A percentile compares a stretch with the other conserved stretches of the same genome.
phyloP scores from a whole-genome alignment of 92 coral and sea anemone genomes.

The Bergia sp. region DNA sequence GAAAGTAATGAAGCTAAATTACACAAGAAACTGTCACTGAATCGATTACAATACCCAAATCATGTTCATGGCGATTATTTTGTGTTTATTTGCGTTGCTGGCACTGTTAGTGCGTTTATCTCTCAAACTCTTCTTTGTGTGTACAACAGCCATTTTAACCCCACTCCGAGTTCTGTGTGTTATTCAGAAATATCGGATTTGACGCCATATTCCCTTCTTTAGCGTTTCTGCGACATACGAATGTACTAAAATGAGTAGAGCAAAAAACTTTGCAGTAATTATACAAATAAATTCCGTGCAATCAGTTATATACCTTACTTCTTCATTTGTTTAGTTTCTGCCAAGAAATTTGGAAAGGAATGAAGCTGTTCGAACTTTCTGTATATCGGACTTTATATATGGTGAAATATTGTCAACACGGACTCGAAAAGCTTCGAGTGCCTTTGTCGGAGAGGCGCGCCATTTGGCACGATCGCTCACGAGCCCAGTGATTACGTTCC shows the following conservation, averaged over 20 bases:
- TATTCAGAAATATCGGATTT: not conserved
- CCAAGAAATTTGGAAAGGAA: not conserved
- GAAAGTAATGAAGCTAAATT: slow-evolving; percentile 35
- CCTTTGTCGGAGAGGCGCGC: slow-evolving; percentile 20
- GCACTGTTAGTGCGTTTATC: not conserved
- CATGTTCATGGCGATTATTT: slow-evolving; percentile 18
- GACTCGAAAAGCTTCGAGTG: not conserved
- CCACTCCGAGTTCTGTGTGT: not conserved
- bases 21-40: slow-evolving; percentile 24
- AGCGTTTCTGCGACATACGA: slow-evolving; percentile 1
- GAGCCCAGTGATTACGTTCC: slow-evolving; percentile 16
- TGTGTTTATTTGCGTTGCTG: slow-evolving; percentile 30
- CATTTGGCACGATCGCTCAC: not conserved
- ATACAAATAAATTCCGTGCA: not conserved
- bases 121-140: not conserved
- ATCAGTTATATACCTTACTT: not conserved
- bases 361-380: not conserved
- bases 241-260: not conserved
- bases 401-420: slow-evolving; percentile 22
- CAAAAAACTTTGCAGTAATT: not conserved
- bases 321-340: not conserved
- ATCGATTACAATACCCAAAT: slow-evolving; percentile 28
- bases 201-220: not conserved
- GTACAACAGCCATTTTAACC: not conserved
- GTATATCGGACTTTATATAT: slow-evolving; percentile 23